Percentiles rank a stretch among this genome's conserved stretches.
phyloP scores from a whole-genome alignment of 2,797 vertebrate genomes.

The Micromesistius poutassou region DNA sequence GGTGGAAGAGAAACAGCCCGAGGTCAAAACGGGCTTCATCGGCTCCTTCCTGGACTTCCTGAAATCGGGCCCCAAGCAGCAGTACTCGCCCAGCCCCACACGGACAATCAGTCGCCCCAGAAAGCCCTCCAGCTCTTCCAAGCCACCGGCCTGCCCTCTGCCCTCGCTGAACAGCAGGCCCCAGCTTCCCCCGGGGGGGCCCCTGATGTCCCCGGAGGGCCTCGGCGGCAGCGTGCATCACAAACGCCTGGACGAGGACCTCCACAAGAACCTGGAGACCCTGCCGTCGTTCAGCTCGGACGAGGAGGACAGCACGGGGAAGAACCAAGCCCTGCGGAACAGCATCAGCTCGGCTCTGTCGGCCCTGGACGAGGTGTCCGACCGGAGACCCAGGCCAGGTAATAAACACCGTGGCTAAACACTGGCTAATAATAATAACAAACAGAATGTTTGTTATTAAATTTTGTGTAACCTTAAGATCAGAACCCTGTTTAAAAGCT shows the following conservation, averaged over 20 bases:
- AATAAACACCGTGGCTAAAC: constrained; percentile 36
- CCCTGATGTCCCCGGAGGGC: constrained; percentile 68
- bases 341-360: constrained; percentile 86
- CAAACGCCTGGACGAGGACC: constrained; percentile 83
- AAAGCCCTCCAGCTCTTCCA: constrained; percentile 77
- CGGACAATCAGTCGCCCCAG: constrained; percentile 84
- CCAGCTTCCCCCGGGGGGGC: constrained; percentile 56
- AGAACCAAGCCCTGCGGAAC: constrained; percentile 89
- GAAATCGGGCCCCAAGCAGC: constrained; percentile 94
- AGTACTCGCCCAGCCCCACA: constrained; percentile 87
- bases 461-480: background rate
- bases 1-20: constrained; percentile 97
- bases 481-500: no score
- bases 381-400: constrained; percentile 86
- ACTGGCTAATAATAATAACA: no score
- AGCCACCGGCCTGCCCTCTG: constrained; percentile 71
- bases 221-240: constrained; percentile 68
- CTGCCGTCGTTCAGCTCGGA: constrained; percentile 95
- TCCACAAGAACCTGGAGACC: constrained; percentile 89
- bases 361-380: constrained; percentile 82
- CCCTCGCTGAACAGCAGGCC: constrained; percentile 70
- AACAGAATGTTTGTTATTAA: background rate
- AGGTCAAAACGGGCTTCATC: constrained; percentile 97
- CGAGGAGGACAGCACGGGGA: constrained; percentile 90
- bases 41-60: constrained; percentile 98